Evolutionary conservation across 2,797 vertebrate genomes (phyloP), one percentile per base, ranked within the genome.

Genomic region (Parotocinclus haroldoi): DNA sequence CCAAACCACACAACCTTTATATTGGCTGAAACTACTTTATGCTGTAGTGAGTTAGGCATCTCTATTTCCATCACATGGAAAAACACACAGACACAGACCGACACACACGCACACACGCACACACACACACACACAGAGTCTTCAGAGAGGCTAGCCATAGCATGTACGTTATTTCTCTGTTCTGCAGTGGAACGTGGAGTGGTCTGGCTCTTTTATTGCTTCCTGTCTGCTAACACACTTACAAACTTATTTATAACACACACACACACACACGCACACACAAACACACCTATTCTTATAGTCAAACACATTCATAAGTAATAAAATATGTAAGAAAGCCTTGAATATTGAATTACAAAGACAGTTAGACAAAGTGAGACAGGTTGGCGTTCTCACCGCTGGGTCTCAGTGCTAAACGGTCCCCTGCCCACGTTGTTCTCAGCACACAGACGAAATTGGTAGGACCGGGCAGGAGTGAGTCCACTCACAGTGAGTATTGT

Each of bases 361-460:
- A 27, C 27, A 27, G 27, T 2, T 27, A 27, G 27, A 27, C 27
- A 46, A n/a, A 6, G 45, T 12, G 45, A n/a, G 12, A n/a, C 10
- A n/a, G 8, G 52, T 13, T 40, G 57, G 56, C 37, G 12, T 27
- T 37, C 92, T 91, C 80, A 97, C 96, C 96, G 93, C 68, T 95
- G 93, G 0, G 95, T 98, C 87, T 96, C 95, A 80, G 93, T 95
- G 88, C 96, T 98, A 89, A 96, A 95, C 76, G 96, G 94, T 0
- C 96, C 94, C 73, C 92, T 96, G 59, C 96, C 95, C 80, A 99
- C 96, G 0, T 98, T 94, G 0, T 99, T 99, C 49, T 95, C 88
- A 0, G 96, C 96, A 10, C 94, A 97, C 42, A 98, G 91, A 62
- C 93, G 94, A 88, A 99, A 98, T 86, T 96, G 95, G 83, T 98